Conservation (phyloP, 2,113 vertebrate species). For the Larimichthys crocea region DNA sequence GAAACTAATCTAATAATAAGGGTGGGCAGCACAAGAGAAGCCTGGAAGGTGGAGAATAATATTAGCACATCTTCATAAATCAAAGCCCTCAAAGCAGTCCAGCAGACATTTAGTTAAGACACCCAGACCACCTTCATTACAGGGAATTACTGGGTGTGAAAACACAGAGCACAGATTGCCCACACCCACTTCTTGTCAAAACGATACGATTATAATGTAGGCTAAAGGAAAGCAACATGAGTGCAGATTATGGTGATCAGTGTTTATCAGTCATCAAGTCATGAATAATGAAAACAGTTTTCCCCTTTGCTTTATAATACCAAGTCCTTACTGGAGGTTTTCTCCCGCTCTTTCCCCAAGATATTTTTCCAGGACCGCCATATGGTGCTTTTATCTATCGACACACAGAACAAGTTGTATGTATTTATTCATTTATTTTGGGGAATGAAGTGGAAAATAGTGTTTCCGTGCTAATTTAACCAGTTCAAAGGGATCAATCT, state of each 20-base stretch:
- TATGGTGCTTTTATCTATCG: constrained; percentile 51
- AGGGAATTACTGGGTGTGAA: constrained; percentile 58
- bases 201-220: background rate
- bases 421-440: constrained; percentile 75
- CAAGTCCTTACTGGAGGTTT: constrained; percentile 51
- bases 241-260: constrained; percentile 39
- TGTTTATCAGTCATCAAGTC: constrained; percentile 52
- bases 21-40: constrained; percentile 56
- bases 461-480: constrained; percentile 73
- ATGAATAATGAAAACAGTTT: constrained; percentile 45
- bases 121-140: constrained; percentile 60
- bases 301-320: constrained; percentile 21
- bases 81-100: constrained; percentile 25
- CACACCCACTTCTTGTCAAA: constrained; percentile 25
- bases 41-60: constrained; percentile 73
- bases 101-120: constrained; percentile 46
- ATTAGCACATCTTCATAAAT: constrained; percentile 73
- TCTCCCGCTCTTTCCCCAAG: constrained; percentile 17
- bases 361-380: constrained; percentile 43
- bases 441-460: constrained; percentile 72
- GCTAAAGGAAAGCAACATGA: constrained; percentile 27
- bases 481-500: constrained; percentile 75
- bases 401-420: constrained; percentile 56
- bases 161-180: constrained; percentile 35
- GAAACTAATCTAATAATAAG: constrained; percentile 77